Percentiles rank a stretch among this genome's conserved stretches.
phyloP scores from a whole-genome alignment of 2,888 invertebrate species.

The Trichacis sp. region DNA sequence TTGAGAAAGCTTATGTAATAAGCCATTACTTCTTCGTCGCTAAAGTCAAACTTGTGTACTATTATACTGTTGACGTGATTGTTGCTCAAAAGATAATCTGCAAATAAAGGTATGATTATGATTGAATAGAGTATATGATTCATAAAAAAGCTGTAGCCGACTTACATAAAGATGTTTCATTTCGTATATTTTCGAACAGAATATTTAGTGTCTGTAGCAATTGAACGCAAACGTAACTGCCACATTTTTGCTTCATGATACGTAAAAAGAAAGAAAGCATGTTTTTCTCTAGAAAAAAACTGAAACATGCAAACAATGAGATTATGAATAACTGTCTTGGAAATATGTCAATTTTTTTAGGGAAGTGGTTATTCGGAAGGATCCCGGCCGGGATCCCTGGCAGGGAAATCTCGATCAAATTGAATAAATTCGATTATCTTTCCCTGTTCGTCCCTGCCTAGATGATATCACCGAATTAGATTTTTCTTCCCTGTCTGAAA shows the following conservation, averaged over 20 bases:
- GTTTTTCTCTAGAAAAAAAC: slow-evolving; percentile 98
- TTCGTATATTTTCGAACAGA: slow-evolving; percentile 98
- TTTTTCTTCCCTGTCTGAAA: too few species aligned
- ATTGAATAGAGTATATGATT: too few species aligned
- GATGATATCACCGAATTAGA: too few species aligned
- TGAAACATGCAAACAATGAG: slow-evolving; percentile 70
- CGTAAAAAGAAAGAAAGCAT: slow-evolving; percentile 98
- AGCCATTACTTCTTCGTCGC: slow-evolving; percentile 99
- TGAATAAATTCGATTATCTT: too few species aligned
- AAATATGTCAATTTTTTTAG: too few species aligned
- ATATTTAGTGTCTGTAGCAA: slow-evolving; percentile 98
- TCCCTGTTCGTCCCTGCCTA: too few species aligned
- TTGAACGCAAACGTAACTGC: slow-evolving; percentile 97
- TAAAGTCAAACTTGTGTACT: slow-evolving; percentile 99
- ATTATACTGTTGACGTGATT: slow-evolving; percentile 99
- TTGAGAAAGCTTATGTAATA: slow-evolving; percentile 99
- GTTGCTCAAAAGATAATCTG: slow-evolving; percentile 98
- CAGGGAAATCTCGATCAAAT: too few species aligned
- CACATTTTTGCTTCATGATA: slow-evolving; percentile 98
- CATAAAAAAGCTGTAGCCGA: too few species aligned
- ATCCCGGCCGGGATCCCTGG: too few species aligned
- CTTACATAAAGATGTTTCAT: slow-evolving; percentile 99
- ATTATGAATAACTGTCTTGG: too few species aligned
- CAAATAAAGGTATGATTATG: slow-evolving; percentile 61
- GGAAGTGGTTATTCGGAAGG: too few species aligned